These are phyloP conservation scores for Macrobrachium rosenbergii DNA, from an alignment of 1,140 invertebrate genomes.

Conservation along the genomic window DNA sequence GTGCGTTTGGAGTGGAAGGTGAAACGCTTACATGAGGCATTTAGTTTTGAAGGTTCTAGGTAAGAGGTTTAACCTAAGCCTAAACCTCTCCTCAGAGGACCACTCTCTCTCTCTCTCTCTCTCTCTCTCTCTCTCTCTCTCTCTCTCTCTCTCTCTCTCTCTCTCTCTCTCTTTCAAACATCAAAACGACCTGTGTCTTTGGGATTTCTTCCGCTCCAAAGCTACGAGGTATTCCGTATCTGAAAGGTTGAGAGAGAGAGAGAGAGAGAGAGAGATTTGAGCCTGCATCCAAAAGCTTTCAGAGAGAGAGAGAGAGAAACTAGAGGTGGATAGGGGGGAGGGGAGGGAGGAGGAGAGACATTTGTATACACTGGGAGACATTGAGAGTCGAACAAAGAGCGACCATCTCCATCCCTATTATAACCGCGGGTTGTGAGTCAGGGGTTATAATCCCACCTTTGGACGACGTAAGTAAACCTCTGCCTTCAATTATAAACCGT, in stretches of 20 bases:
- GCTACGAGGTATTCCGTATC: neutral
- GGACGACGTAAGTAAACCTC: no score
- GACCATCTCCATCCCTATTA: neutral
- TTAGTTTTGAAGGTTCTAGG: no score
- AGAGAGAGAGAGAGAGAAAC: neutral
- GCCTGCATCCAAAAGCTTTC: no score
- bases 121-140: no score
- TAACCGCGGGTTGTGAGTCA: neutral
- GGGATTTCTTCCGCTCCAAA: no score
- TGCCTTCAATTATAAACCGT: neutral
- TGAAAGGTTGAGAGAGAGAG: neutral
- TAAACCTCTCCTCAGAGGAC: no score
- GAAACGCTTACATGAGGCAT: neutral
- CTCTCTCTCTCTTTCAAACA: no score
- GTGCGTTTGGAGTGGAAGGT: neutral
- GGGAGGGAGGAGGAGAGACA: neutral
- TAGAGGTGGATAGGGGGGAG: neutral
- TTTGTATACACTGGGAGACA: neutral
- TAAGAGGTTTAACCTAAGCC: no score
- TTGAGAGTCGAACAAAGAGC: neutral
- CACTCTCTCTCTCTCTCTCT: no score
- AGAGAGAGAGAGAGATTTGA: neutral
- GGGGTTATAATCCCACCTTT: neutral
- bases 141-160: no score
- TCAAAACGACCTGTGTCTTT: no score